These are phyloP conservation scores for Papilio polytes DNA, from an alignment of 1,140 invertebrate genomes.

Conservation along the genomic window DNA sequence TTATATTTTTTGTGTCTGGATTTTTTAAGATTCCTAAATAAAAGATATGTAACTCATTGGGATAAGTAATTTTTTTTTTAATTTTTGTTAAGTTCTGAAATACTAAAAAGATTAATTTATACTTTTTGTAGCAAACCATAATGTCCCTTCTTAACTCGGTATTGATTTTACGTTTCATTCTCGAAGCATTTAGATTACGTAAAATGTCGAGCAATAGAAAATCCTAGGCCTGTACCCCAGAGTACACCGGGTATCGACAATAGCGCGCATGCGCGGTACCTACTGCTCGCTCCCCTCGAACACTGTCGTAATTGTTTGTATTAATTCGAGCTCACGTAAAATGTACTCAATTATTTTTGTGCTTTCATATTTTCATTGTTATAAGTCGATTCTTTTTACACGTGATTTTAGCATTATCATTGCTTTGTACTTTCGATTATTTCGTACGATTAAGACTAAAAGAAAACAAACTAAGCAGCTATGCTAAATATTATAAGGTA, in stretches of 20 bases:
- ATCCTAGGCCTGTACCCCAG: constrained; percentile 41
- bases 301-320: constrained; percentile 45
- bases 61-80: not conserved
- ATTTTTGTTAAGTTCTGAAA: not conserved
- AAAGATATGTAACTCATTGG: not conserved
- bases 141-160: not conserved
- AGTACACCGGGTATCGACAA: constrained; percentile 15
- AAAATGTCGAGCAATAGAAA: constrained; percentile 26
- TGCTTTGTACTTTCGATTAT: not conserved
- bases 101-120: too few species aligned
- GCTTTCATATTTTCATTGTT: not conserved
- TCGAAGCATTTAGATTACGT: constrained; percentile 17
- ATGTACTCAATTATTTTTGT: not conserved
- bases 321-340: constrained; percentile 16
- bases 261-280: constrained; percentile 44
- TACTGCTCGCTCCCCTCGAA: constrained; percentile 44
- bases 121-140: not conserved
- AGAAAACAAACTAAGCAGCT: too few species aligned
- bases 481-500: too few species aligned
- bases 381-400: not conserved
- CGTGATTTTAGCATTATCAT: not conserved
- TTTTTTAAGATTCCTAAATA: not conserved
- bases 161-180: constrained; percentile 11
- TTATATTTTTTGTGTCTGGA: constrained; percentile 5
- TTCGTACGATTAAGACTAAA: too few species aligned